Percentiles rank a stretch among this genome's conserved stretches.
Evolutionary conservation across 2,113 vertebrate genomes (phyloP).

Genomic region (Tapirus terrestris): DNA sequence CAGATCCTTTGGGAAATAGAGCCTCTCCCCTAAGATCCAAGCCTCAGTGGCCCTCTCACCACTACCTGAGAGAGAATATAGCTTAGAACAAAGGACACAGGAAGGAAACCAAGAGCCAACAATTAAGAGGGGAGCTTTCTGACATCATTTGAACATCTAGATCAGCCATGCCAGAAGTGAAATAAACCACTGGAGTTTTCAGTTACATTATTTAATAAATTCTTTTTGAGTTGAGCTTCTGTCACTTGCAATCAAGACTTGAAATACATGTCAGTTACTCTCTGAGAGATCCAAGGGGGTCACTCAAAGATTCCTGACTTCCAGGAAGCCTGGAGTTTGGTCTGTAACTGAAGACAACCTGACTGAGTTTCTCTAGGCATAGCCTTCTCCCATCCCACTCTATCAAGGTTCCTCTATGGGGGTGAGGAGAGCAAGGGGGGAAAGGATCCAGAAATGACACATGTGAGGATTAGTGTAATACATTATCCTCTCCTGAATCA

Average conservation of each 20-base stretch:
- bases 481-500: neutral
- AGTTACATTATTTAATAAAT: neutral
- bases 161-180: neutral
- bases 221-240: neutral
- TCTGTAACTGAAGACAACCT: neutral
- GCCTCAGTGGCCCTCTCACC: neutral
- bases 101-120: slow-evolving; percentile 1
- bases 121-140: neutral
- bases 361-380: neutral
- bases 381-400: neutral
- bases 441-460: neutral
- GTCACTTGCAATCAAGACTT: neutral
- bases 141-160: neutral
- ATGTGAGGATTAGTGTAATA: neutral
- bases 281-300: neutral
- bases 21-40: neutral
- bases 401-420: neutral
- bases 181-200: neutral
- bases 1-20: neutral
- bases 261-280: neutral
- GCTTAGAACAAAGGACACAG: neutral
- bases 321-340: neutral
- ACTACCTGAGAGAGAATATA: neutral
- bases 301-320: neutral
- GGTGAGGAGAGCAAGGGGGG: accelerated